Conservation (phyloP, 2,888 invertebrate genomes). For the Limnephilus rhombicus region DNA sequence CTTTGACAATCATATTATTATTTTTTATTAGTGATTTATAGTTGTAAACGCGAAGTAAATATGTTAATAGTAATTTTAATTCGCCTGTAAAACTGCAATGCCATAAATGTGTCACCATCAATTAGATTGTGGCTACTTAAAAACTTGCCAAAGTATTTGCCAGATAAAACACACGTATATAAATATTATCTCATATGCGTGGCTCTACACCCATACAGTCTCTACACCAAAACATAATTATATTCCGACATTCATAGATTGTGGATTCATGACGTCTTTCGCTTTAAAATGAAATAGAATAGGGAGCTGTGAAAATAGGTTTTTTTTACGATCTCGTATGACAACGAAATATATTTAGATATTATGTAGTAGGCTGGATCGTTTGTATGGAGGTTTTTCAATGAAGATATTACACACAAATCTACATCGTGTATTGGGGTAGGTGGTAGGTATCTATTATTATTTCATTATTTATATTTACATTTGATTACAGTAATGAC, state of each 20-base stretch:
- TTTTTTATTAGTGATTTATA: not conserved
- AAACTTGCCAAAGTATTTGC: not conserved
- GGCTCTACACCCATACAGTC: no score
- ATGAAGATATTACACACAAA: no score
- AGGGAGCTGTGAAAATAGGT: not conserved
- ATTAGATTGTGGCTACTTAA: not conserved
- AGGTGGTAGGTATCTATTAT: no score
- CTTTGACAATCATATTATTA: not conserved
- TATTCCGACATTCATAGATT: not conserved
- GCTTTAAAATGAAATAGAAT: not conserved
- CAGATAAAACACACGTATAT: not conserved
- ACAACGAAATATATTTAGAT: not conserved
- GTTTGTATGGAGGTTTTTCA: no score
- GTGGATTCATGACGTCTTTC: not conserved
- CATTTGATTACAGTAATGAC: no score
- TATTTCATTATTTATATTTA: no score
- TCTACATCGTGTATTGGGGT: no score
- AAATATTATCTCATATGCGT: not conserved
- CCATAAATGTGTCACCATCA: not conserved
- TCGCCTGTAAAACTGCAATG: not conserved
- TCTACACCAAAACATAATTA: not conserved
- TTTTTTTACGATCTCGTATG: not conserved
- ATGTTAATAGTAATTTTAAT: not conserved
- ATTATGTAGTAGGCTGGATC: no score
- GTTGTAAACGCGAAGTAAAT: not conserved